Percentiles rank a stretch among this genome's conserved stretches.
These are phyloP conservation scores for Acronicta psi DNA, from an alignment of 2,888 invertebrate species.

Conservation along the genomic window DNA sequence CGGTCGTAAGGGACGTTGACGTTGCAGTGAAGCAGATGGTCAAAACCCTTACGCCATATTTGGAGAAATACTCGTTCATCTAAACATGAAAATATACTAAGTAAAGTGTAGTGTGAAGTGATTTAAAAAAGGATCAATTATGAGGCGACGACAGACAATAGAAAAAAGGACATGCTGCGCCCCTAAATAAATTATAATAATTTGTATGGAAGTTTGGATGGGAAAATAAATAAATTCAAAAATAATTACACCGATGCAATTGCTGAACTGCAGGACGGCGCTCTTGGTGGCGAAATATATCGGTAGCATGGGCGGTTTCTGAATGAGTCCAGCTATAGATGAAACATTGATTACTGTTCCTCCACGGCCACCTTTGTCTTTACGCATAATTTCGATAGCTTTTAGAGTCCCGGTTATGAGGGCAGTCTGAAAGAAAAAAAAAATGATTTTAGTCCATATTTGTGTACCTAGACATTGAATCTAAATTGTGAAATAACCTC, in stretches of 20 bases:
- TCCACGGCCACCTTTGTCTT: constrained; percentile 62
- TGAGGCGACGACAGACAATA: too few relatives aligned
- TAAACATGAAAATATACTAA: constrained; percentile 23
- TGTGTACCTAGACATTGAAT: too few relatives aligned
- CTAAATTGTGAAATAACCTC: too few relatives aligned
- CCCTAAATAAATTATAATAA: too few relatives aligned
- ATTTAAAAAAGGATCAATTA: too few relatives aligned
- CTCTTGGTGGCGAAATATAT: constrained; percentile 63
- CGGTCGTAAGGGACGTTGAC: constrained; percentile 4
- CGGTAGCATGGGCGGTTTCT: constrained; percentile 39
- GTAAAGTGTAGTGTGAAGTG: not conserved
- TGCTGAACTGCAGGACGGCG: constrained; percentile 64
- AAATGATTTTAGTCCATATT: too few relatives aligned
- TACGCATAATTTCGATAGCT: constrained; percentile 62
- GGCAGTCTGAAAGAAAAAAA: constrained; percentile 56
- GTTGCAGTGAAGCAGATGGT: constrained; percentile 55
- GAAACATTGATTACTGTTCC: constrained; percentile 64
- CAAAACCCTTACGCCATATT: constrained; percentile 56
- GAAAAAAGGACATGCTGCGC: too few relatives aligned
- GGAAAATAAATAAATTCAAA: too few relatives aligned
- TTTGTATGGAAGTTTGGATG: too few relatives aligned
- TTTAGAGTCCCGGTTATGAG: constrained; percentile 58
- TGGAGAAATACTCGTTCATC: constrained; percentile 49
- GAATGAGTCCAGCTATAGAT: constrained; percentile 56
- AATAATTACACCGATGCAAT: constrained; percentile 61